phyloP scores from a whole-genome alignment of 2,113 vertebrate genomes.

The Bettongia penicillata region DNA sequence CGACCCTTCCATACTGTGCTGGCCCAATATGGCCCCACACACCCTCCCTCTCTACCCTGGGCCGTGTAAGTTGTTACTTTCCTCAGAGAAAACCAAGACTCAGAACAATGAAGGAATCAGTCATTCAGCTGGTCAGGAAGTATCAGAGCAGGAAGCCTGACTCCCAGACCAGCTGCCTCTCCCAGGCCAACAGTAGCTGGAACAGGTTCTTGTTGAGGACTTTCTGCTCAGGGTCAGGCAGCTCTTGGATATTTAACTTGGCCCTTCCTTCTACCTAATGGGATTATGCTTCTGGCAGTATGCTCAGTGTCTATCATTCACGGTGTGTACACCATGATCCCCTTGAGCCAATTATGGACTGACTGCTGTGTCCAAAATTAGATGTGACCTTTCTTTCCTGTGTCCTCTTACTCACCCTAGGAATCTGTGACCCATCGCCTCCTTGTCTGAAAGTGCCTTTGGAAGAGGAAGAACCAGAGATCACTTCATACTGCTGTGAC shows the following conservation, averaged over 20 bases:
- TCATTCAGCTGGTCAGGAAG: neutral
- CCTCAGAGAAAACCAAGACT: neutral
- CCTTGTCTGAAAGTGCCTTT: slow-evolving; percentile 70
- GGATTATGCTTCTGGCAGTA: fast-evolving
- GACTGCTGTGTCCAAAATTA: fast-evolving
- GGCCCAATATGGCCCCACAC: fast-evolving
- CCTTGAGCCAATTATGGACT: neutral
- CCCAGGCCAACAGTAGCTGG: neutral
- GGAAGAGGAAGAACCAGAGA: neutral
- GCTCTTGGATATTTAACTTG: neutral
- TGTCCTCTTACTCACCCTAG: slow-evolving; percentile 76
- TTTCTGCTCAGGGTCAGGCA: neutral
- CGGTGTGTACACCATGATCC: neutral
- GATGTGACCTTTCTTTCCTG: slow-evolving; percentile 5
- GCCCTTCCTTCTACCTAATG: neutral
- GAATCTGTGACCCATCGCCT: slow-evolving; percentile 82
- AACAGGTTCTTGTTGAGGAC: neutral
- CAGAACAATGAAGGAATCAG: neutral
- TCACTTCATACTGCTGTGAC: slow-evolving; percentile 53
- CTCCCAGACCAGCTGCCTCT: neutral
- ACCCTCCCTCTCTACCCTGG: neutral
- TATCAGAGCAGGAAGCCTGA: neutral
- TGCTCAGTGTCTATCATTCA: neutral
- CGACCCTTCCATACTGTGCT: fast-evolving
- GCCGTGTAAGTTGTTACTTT: neutral